These are phyloP conservation scores for Mesorhabditis sp. DNA, from an alignment of 2,888 invertebrate genomes.

Conservation along the genomic window DNA sequence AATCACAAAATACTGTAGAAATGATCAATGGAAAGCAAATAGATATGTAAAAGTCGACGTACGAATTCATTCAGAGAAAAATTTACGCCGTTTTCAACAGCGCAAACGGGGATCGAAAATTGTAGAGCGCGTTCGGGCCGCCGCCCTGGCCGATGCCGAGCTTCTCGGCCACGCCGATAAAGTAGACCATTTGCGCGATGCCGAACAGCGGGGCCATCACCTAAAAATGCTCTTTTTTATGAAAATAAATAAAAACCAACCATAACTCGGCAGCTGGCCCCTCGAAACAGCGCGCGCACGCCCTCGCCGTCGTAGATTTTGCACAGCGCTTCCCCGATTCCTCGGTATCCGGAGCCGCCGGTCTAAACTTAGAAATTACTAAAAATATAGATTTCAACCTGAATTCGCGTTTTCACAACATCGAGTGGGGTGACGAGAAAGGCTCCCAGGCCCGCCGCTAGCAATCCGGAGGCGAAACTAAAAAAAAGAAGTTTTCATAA, in stretches of 20 bases:
- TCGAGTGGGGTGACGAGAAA: slow-evolving; percentile 89
- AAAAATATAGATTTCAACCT: slow-evolving; percentile 65
- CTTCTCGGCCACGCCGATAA: slow-evolving; percentile 75
- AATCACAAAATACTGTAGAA: too few relatives aligned
- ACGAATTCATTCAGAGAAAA: too few relatives aligned
- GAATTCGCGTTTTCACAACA: slow-evolving; percentile 92
- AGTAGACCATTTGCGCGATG: slow-evolving; percentile 95
- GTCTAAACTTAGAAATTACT: not conserved
- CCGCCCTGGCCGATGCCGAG: slow-evolving; percentile 10
- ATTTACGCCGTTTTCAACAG: too few relatives aligned
- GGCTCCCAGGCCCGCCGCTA: slow-evolving; percentile 84
- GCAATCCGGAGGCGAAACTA: slow-evolving; percentile 62
- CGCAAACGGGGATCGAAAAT: too few relatives aligned
- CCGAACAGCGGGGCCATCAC: slow-evolving; percentile 97
- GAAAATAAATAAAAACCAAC: not conserved
- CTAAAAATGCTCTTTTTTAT: slow-evolving; percentile 75
- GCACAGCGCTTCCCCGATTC: slow-evolving; percentile 25
- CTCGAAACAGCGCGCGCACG: slow-evolving; percentile 79
- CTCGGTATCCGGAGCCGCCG: slow-evolving; percentile 59
- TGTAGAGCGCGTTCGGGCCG: too few relatives aligned
- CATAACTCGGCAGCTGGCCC: slow-evolving; percentile 64
- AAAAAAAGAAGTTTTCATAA: not conserved
- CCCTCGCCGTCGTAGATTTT: slow-evolving; percentile 81
- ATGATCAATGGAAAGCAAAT: too few relatives aligned
- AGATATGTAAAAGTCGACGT: too few relatives aligned